Evolutionary conservation across 2,113 vertebrate species (phyloP), one percentile per base, ranked within the genome.

Genomic region (Morone saxatilis): DNA sequence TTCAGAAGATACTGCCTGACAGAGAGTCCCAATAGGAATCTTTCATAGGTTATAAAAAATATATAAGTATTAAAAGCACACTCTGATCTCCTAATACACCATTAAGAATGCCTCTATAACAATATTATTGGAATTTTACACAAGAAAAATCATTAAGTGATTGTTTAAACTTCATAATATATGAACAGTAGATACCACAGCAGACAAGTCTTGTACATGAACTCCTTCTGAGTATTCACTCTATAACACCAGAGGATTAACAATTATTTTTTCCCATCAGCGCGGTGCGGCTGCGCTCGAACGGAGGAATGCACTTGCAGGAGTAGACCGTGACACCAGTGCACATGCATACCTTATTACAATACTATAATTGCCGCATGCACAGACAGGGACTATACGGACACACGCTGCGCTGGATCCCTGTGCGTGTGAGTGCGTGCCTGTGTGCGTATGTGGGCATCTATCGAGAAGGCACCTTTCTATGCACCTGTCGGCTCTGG

Each of bases 401-500:
- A 85, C 85, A 83, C 86, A 86, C 81, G 71, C 87, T 83, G 85
- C 71, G 75, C 81, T 54, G 68, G 85, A 86, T 76, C 61, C 47
- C 36, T 41, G 69, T 25, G 54, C 1, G 40, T 36, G 72, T 68
- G 75, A 47, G 84, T 48, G 57, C 48, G 76, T 45, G 65, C 7
- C 25, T 16, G 63, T 12, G 67, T 50, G 56, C 4, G 41, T 25
- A 76, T 70, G 78, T 48, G 85, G 59, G 71, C 69, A 87, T 86
- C 84, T 45, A 86, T 85, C 72, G 70, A 71, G 41, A 61, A 82
- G 69, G 47, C 76, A 78, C 76, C 88, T 86, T 81, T 83, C 72
- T 41, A 83, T 87, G 88, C 89, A 94, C 92, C 92, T 94, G 92
- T 92, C 89, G 87, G 90, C 88, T 90, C 82, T 76, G 90, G 90